phyloP scores from a whole-genome alignment of 1,140 invertebrate genomes.

The Meteorus sp. region DNA sequence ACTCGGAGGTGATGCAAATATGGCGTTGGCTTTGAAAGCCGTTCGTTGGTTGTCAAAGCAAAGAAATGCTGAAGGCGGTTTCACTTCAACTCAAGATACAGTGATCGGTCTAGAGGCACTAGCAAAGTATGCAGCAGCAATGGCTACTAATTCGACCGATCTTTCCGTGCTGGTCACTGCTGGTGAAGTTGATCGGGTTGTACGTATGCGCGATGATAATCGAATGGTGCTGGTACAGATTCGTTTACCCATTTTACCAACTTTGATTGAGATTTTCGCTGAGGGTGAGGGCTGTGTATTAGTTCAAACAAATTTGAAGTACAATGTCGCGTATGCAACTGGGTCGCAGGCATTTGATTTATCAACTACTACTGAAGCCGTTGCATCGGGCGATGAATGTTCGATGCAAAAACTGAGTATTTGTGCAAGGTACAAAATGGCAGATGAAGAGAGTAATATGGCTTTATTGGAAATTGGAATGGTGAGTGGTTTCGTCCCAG shows the following conservation, averaged over 20 bases:
- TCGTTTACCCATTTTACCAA: constrained; percentile 56
- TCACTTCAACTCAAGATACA: constrained; percentile 74
- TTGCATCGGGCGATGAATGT: constrained; percentile 46
- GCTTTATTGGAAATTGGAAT: constrained; percentile 66
- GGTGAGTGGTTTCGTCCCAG: constrained; percentile 67
- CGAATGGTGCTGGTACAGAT: constrained; percentile 53
- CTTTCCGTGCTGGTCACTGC: constrained; percentile 51
- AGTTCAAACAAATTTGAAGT: constrained; percentile 62
- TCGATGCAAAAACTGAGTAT: constrained; percentile 49
- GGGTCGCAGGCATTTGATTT: constrained; percentile 56
- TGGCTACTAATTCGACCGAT: constrained; percentile 47
- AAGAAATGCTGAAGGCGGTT: constrained; percentile 77
- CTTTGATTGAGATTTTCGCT: constrained; percentile 55
- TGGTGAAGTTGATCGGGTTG: constrained; percentile 43
- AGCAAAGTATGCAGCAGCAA: constrained; percentile 60
- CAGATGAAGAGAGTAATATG: constrained; percentile 64
- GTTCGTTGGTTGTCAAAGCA: constrained; percentile 74
- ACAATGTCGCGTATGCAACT: constrained; percentile 54
- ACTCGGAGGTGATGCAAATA: constrained; percentile 63
- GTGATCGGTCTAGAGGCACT: constrained; percentile 69
- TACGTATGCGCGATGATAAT: constrained; percentile 54
- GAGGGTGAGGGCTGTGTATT: constrained; percentile 66
- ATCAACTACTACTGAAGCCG: constrained; percentile 40
- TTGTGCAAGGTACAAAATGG: constrained; percentile 53
- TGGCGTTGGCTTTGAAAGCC: constrained; percentile 61